phyloP scores from a whole-genome alignment of 2,888 invertebrate genomes.

The Polylopha cassiicola region DNA sequence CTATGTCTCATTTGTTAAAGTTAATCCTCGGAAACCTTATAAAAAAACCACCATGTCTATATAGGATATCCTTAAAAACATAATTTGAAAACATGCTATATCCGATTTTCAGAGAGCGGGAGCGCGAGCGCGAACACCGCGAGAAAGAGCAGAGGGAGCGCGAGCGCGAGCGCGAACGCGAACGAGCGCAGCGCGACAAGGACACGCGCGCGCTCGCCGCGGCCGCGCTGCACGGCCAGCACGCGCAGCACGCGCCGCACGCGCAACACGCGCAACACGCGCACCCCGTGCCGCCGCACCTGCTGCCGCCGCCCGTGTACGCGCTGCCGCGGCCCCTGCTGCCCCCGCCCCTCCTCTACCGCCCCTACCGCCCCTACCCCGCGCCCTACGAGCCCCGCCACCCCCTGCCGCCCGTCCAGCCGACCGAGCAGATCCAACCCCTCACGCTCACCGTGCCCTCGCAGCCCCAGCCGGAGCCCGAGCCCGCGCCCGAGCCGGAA shows the following conservation, averaged over 20 bases:
- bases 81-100: neutral
- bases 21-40: too few relatives aligned
- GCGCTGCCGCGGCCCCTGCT: constrained; percentile 28
- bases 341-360: constrained; percentile 49
- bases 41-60: too few relatives aligned
- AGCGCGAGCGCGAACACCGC: constrained; percentile 57
- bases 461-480: constrained; percentile 27
- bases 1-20: too few relatives aligned
- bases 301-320: constrained; percentile 43
- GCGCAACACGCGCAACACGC: too few relatives aligned
- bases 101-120: constrained; percentile 34
- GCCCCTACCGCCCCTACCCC: constrained; percentile 37
- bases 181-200: constrained; percentile 53
- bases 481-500: constrained; percentile 23
- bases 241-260: constrained; percentile 40
- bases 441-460: constrained; percentile 54
- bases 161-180: constrained; percentile 42
- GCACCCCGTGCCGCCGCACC: constrained; percentile 37
- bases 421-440: constrained; percentile 45
- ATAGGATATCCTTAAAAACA: too few relatives aligned
- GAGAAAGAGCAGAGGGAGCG: constrained; percentile 55
- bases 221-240: constrained; percentile 45
- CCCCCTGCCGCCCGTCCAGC: constrained; percentile 41
- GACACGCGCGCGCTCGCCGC: constrained; percentile 64
- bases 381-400: constrained; percentile 39